Percentiles rank a stretch among this genome's conserved stretches.
These are phyloP conservation scores for Nilaparvata lugens DNA, from an alignment of 1,140 invertebrate genomes.

Conservation along the genomic window DNA sequence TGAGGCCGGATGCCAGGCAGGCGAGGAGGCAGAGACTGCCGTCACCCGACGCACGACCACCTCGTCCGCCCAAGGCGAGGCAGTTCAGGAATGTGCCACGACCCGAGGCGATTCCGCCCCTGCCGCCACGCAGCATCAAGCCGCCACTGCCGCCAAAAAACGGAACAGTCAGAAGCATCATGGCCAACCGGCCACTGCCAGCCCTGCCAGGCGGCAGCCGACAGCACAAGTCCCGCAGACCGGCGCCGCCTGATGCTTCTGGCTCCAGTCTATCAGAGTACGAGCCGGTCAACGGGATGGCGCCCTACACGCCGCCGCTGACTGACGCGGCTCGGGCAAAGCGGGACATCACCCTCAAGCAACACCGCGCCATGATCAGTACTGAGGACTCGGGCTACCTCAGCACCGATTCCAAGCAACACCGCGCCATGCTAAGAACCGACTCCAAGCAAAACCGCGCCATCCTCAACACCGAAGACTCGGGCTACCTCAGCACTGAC, in stretches of 20 bases:
- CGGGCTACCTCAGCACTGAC: no score
- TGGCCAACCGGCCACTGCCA: background rate
- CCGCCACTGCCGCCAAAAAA: constrained; percentile 48
- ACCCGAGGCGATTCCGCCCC: constrained; percentile 30
- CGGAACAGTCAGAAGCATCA: constrained; percentile 32
- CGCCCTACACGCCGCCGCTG: background rate
- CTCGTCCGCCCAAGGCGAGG: constrained; percentile 35
- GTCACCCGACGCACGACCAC: constrained; percentile 15
- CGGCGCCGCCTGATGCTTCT: constrained; percentile 37
- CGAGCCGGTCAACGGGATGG: constrained; percentile 25
- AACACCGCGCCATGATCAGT: background rate
- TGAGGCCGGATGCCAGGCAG: constrained; percentile 24
- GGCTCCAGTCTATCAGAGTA: constrained; percentile 36
- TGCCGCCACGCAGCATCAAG: constrained; percentile 27
- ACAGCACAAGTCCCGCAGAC: constrained; percentile 23
- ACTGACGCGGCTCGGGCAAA: background rate
- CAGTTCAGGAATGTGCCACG: constrained; percentile 42
- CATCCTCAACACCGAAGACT: background rate
- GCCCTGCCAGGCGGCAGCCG: constrained; percentile 19
- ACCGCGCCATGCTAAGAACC: no score
- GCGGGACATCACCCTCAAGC: background rate
- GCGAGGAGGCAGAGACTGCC: constrained; percentile 48
- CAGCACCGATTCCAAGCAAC: constrained; percentile 19
- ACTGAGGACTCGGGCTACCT: constrained; percentile 28
- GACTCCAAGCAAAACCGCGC: constrained; percentile 39